A percentile compares a stretch with the other conserved stretches of the same genome.
These are phyloP conservation scores for Acipenser oxyrinchus DNA, from an alignment of 2,797 vertebrate species.

Conservation along the genomic window DNA sequence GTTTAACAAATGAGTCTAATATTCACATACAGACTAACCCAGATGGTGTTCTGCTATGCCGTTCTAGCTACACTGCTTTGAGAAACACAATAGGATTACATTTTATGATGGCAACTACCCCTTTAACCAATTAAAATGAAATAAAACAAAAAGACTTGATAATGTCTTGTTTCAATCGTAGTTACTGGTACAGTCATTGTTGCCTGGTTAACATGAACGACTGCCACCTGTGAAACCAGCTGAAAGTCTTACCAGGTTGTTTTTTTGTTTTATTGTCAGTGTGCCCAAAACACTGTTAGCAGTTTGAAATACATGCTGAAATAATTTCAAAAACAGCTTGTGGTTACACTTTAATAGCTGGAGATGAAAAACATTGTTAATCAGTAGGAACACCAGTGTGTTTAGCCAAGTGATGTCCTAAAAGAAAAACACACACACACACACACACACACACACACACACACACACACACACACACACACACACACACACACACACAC, in stretches of 20 bases:
- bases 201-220: slow-evolving; percentile 17
- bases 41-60: no score
- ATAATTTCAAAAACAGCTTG: background rate
- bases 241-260: background rate
- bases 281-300: background rate
- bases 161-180: no score
- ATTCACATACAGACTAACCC: no score
- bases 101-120: no score
- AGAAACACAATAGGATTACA: no score
- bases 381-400: background rate
- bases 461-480: no score
- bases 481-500: no score
- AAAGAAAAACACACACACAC: background rate
- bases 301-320: background rate
- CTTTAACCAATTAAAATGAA: no score
- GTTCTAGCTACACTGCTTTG: no score
- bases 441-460: no score
- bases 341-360: background rate
- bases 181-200: slow-evolving; percentile 6
- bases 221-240: background rate
- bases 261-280: background rate
- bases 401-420: background rate
- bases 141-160: no score
- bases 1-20: no score
- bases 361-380: background rate